Evolutionary conservation across 2,888 invertebrate species (phyloP).

Genomic region (Epinotia ramella): DNA sequence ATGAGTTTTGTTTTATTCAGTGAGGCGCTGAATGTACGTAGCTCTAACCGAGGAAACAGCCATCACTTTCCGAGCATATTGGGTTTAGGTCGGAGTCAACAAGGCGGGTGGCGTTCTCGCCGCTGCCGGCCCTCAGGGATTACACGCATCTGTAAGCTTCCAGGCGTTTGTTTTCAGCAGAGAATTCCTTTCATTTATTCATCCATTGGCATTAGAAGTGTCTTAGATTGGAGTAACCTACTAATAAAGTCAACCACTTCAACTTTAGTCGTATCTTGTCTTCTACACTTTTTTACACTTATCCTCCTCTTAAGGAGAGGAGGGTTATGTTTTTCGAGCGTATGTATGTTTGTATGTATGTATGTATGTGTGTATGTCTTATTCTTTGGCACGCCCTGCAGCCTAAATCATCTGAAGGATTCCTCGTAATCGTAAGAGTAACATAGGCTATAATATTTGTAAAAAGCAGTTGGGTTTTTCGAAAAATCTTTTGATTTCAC

Average conservation of each 20-base stretch:
- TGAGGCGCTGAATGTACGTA: neutral
- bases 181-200: conserved; percentile 13
- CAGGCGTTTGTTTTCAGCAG: neutral
- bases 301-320: neutral
- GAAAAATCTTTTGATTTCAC: too few relatives aligned
- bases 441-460: too few relatives aligned
- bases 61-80: neutral
- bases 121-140: conserved; percentile 11
- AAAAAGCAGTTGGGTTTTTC: too few relatives aligned
- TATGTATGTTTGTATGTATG: too few relatives aligned
- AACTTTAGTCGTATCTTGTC: neutral
- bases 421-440: too few relatives aligned
- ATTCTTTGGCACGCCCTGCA: too few relatives aligned
- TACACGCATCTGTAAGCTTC: conserved; percentile 11
- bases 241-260: neutral
- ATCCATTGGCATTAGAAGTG: conserved; percentile 3
- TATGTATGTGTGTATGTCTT: too few relatives aligned
- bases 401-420: too few relatives aligned
- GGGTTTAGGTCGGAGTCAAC: conserved; percentile 12
- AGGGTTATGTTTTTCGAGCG: too few relatives aligned
- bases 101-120: conserved; percentile 22
- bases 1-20: neutral
- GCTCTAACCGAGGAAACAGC: neutral
- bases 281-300: neutral
- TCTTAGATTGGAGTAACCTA: neutral